These are phyloP conservation scores for Brachymystax lenok DNA, from an alignment of 2,797 vertebrate species.

Conservation along the genomic window DNA sequence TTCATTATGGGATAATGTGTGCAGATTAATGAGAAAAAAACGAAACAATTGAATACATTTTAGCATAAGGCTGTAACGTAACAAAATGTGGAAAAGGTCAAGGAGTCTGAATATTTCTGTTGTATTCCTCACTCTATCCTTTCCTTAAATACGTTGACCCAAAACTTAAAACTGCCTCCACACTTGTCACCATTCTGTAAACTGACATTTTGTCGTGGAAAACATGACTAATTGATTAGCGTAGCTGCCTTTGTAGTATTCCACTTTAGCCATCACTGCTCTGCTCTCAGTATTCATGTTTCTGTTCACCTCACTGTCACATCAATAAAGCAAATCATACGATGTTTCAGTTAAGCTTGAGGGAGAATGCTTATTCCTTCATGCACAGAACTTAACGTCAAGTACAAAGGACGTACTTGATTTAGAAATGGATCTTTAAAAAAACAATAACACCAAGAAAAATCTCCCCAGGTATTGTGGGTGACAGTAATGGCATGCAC, in stretches of 20 bases:
- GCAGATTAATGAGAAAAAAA: too few species aligned
- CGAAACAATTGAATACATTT: too few species aligned
- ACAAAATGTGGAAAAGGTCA: too few species aligned
- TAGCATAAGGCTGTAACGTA: too few species aligned
- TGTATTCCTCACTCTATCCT: neutral
- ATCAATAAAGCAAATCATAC: slow-evolving; percentile 17
- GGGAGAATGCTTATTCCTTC: slow-evolving; percentile 50
- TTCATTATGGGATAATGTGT: too few species aligned
- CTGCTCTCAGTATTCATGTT: slow-evolving; percentile 44
- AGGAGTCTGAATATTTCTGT: neutral
- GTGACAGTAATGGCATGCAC: slow-evolving; percentile 68
- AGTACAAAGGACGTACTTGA: slow-evolving; percentile 60
- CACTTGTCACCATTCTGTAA: slow-evolving; percentile 10
- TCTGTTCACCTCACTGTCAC: slow-evolving; percentile 16
- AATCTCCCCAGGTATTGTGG: slow-evolving; percentile 49
- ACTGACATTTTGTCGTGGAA: slow-evolving; percentile 42
- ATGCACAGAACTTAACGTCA: slow-evolving; percentile 57
- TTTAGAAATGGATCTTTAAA: slow-evolving; percentile 45
- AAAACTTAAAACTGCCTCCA: neutral
- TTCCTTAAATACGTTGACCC: neutral
- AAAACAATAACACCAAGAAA: slow-evolving; percentile 16
- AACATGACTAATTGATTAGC: slow-evolving; percentile 46
- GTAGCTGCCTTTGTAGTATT: slow-evolving; percentile 38
- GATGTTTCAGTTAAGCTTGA: slow-evolving; percentile 51
- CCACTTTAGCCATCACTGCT: slow-evolving; percentile 44